A percentile compares a stretch with the other conserved stretches of the same genome.
phyloP scores from a whole-genome alignment of 2,113 vertebrate species.

The Odontophorus gujanensis region DNA sequence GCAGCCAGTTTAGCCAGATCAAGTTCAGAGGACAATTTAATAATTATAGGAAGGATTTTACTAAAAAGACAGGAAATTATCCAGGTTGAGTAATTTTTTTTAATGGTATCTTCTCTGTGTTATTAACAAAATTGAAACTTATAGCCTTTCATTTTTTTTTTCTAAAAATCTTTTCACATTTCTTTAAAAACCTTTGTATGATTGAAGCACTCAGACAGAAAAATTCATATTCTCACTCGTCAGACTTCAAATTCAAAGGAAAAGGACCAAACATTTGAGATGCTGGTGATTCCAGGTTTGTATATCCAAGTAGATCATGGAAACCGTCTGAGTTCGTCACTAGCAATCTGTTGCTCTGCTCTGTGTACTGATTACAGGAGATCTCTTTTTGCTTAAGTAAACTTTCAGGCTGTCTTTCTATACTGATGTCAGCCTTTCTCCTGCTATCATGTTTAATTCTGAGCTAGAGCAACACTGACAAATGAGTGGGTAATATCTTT shows the following conservation, averaged over 20 bases:
- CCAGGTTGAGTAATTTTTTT: background rate
- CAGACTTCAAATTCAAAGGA: background rate
- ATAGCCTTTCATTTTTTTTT: background rate
- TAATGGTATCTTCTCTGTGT: background rate
- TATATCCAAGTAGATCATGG: background rate
- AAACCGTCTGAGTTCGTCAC: background rate
- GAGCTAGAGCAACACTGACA: background rate
- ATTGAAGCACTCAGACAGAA: background rate
- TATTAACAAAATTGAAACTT: background rate
- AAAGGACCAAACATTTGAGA: background rate
- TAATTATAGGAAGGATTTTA: background rate
- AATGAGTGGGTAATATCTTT: background rate
- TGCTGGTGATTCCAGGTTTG: background rate
- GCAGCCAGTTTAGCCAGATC: background rate
- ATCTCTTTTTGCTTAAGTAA: background rate
- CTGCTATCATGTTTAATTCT: background rate
- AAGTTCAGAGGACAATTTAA: background rate
- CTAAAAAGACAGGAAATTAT: background rate
- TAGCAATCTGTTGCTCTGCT: background rate
- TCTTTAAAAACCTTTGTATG: background rate
- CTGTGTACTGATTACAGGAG: background rate
- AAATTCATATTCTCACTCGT: background rate
- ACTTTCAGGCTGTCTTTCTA: background rate
- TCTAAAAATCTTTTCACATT: background rate
- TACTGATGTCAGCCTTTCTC: background rate